Conservation (phyloP, 2,888 invertebrate genomes). For the Leucophenga montana region DNA sequence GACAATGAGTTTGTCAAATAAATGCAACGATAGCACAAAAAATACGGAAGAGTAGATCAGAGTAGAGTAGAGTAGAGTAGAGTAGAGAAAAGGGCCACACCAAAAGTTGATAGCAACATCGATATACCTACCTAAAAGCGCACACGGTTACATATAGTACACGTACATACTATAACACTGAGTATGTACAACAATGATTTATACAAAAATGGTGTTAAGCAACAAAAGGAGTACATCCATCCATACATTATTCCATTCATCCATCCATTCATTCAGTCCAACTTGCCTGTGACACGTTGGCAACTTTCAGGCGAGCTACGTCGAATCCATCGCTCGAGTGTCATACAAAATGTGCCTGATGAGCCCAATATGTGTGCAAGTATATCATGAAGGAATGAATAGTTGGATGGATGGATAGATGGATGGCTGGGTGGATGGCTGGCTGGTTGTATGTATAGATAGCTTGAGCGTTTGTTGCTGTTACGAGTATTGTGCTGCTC, state of each 20-base stretch:
- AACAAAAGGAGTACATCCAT: slow-evolving; percentile 19
- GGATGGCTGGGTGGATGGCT: background rate
- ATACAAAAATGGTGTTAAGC: slow-evolving; percentile 27
- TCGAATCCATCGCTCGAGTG: slow-evolving; percentile 7
- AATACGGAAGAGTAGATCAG: background rate
- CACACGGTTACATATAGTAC: background rate
- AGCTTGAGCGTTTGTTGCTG: background rate
- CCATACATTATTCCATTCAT: slow-evolving; percentile 20
- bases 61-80: background rate
- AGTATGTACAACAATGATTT: slow-evolving; percentile 26
- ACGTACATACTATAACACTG: background rate
- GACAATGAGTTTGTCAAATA: slow-evolving; percentile 22
- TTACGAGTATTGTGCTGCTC: background rate
- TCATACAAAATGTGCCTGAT: slow-evolving; percentile 22
- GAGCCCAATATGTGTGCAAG: slow-evolving; percentile 19
- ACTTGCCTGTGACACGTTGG: slow-evolving; percentile 5
- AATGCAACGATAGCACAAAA: slow-evolving; percentile 15
- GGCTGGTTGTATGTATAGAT: slow-evolving; percentile 10
- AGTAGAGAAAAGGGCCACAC: background rate
- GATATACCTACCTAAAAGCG: background rate
- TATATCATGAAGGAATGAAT: background rate
- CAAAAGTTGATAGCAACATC: slow-evolving; percentile 13
- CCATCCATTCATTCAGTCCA: slow-evolving; percentile 1
- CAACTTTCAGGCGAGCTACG: slow-evolving; percentile 2
- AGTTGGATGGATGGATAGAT: slow-evolving; percentile 20